Conservation (phyloP, 1,140 invertebrate genomes). For the Drosophila baimaii region DNA sequence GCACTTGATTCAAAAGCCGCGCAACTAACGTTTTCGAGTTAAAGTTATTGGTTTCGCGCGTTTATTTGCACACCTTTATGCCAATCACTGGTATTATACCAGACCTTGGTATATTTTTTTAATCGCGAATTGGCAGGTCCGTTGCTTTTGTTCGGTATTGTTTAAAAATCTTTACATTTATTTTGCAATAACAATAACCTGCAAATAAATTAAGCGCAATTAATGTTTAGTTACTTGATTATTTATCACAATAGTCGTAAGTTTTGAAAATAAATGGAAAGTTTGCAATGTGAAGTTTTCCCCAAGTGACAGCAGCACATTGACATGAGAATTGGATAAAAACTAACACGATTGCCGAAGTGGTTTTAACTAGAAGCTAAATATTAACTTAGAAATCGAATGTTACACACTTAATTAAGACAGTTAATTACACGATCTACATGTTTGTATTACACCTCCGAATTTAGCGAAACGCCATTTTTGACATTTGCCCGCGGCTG, state of each 20-base stretch:
- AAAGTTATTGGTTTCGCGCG: slow-evolving; percentile 35
- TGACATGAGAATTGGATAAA: background rate
- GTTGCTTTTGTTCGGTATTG: background rate
- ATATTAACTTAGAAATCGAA: background rate
- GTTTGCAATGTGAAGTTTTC: no score
- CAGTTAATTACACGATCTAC: background rate
- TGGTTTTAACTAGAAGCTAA: no score
- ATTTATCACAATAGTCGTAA: background rate
- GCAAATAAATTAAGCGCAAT: background rate
- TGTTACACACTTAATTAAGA: background rate
- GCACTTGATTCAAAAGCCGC: background rate
- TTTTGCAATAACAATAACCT: slow-evolving; percentile 2
- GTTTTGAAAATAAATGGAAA: background rate
- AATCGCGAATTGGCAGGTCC: slow-evolving; percentile 11
- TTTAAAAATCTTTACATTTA: slow-evolving; percentile 25
- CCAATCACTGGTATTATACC: slow-evolving; percentile 33
- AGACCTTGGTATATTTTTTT: slow-evolving; percentile 2
- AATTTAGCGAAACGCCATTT: background rate
- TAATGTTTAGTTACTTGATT: background rate
- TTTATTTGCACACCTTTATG: slow-evolving; percentile 22
- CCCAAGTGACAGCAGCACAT: background rate
- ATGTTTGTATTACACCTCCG: background rate
- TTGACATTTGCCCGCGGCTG: background rate
- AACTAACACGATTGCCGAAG: no score
- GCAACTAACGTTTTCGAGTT: background rate